Percentiles rank a stretch among this genome's conserved stretches.
These are phyloP conservation scores for Agonopterix heracliana DNA, from an alignment of 2,888 invertebrate species.

Conservation along the genomic window DNA sequence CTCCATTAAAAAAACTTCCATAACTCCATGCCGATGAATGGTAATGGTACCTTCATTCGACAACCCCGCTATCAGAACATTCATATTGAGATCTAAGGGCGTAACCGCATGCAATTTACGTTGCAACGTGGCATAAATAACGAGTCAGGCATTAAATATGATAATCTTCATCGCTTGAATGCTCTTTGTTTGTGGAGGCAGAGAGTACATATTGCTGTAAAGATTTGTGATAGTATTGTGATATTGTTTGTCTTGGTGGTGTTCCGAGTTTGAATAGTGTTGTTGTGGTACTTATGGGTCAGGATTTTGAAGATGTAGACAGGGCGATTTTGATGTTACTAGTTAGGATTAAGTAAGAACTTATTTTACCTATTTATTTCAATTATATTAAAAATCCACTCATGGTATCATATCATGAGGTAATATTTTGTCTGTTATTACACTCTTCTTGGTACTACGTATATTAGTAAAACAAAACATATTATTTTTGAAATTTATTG, in stretches of 20 bases:
- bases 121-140: conserved; percentile 42
- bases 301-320: conserved; percentile 3
- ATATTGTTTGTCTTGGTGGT: conserved; percentile 13
- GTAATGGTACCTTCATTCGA: conserved; percentile 21
- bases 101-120: conserved; percentile 48
- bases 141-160: conserved; percentile 37
- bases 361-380: too few species aligned
- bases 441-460: too few species aligned
- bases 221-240: conserved; percentile 33
- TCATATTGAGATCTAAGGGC: conserved; percentile 59
- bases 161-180: conserved; percentile 50
- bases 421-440: too few species aligned
- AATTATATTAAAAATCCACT: too few species aligned
- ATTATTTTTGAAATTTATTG: too few species aligned
- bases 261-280: too few species aligned
- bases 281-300: conserved; percentile 17
- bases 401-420: too few species aligned
- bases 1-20: conserved; percentile 1
- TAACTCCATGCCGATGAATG: conserved; percentile 3
- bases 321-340: too few species aligned
- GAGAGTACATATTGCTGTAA: conserved; percentile 8
- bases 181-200: conserved; percentile 39
- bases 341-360: too few species aligned
- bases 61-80: conserved; percentile 40
- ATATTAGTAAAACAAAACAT: too few species aligned